These are phyloP conservation scores for Synanthedon vespiformis DNA, from an alignment of 2,888 invertebrate genomes.

Conservation along the genomic window DNA sequence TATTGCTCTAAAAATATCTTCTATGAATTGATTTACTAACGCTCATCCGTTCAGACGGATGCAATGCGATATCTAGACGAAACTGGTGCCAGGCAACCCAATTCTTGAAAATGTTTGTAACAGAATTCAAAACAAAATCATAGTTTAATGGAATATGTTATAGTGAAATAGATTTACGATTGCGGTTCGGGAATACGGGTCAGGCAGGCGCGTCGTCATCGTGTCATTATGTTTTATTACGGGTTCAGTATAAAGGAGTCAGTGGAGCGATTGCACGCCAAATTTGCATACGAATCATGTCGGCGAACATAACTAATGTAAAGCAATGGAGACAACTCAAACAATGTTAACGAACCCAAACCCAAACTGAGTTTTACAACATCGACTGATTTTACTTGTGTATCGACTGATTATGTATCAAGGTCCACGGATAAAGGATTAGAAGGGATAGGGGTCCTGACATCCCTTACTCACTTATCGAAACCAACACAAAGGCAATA, in stretches of 20 bases:
- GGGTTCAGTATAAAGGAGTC: constrained; percentile 15
- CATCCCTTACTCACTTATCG: no score
- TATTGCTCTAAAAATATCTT: no score
- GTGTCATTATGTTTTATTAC: constrained; percentile 25
- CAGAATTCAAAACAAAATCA: constrained; percentile 17
- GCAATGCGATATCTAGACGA: neutral
- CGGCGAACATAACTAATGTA: neutral
- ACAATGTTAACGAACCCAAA: no score
- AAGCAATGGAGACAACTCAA: no score
- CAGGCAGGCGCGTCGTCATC: constrained; percentile 15
- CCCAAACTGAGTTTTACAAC: no score
- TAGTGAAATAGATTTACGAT: constrained; percentile 8
- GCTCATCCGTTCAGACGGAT: neutral
- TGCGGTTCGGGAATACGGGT: constrained; percentile 10
- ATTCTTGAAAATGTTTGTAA: constrained; percentile 3
- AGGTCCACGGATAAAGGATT: no score
- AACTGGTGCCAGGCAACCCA: neutral
- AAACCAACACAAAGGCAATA: no score
- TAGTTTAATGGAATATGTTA: constrained; percentile 15
- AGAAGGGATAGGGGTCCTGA: no score
- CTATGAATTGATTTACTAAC: no score
- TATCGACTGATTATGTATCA: no score
- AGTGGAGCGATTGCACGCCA: constrained; percentile 21
- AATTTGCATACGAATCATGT: constrained; percentile 28
- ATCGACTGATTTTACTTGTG: no score